Evolutionary conservation across 2,888 invertebrate genomes (phyloP), one percentile per base, ranked within the genome.

Genomic region (Entomobrya multifasciata): DNA sequence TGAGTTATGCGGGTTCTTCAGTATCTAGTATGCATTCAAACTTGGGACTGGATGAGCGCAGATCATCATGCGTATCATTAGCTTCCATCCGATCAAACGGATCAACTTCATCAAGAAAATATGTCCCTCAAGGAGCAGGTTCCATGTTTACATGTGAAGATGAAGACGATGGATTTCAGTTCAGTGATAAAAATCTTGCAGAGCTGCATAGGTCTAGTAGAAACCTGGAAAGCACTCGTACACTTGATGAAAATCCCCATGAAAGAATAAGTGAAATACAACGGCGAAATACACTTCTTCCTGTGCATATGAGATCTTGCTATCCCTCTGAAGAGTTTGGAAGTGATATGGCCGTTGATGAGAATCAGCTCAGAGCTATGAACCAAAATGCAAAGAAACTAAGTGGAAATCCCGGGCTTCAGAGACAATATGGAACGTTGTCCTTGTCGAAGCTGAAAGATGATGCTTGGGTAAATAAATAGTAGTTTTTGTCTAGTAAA

Each of bases 301-400:
- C 95, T n/a, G 96, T 96, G 2, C 97, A 97, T 92, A 93, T 97
- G 86, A 96, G 96, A 93, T 96, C 96, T 89, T 95, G 96, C 0
- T 97, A 97, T 93, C 96, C 97, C 0, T 96, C 95, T 0, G 97
- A 97, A 92, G 95, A 96, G 92, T 95, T 95, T 92, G 93, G 95
- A 87, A 88, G 85, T 47, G 93, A 93, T 88, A 93, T 94, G 0
- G 88, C 65, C 5, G 87, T 89, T 0, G 89, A 90, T 47, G 90
- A 90, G 76, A 89, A 89, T 86, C 82, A 85, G 17, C 49, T 89
- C 11, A 47, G 87, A 11, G 52, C 76, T 17, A 62, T 52, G 2
- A 17, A 52, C 6, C 25, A 44, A 0, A 65, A 76, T 41, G 49
- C n/a, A 2, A 49, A 41, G 55, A 67, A 49, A 13, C n/a, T 20